Conservation (phyloP, 1,140 invertebrate species). For the Sycophila sp. region DNA sequence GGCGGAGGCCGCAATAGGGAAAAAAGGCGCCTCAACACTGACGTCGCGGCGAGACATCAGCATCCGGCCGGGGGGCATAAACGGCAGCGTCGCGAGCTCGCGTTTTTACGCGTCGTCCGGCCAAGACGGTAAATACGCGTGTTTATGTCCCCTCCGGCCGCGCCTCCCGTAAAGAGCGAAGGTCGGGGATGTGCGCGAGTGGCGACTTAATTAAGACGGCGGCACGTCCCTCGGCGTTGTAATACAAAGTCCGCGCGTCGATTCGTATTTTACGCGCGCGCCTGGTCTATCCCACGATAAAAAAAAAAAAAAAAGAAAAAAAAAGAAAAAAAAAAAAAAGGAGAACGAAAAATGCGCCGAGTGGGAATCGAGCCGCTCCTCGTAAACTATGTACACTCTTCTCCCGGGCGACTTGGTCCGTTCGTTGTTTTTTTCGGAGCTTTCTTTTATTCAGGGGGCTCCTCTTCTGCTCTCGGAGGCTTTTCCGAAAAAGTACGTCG, state of each 20-base stretch:
- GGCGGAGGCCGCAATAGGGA: too few species aligned
- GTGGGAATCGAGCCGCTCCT: conserved; percentile 23
- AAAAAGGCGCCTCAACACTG: too few species aligned
- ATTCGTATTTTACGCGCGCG: conserved; percentile 11
- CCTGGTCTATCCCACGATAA: not conserved
- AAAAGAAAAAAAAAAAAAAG: not conserved
- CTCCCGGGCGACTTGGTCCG: not conserved
- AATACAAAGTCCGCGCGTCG: not conserved
- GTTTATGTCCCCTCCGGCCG: conserved; percentile 16
- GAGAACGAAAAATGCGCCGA: not conserved
- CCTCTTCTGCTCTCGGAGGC: not conserved
- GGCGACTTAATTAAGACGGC: conserved; percentile 34
- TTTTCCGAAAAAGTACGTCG: not conserved
- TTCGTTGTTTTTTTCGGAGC: conserved; percentile 2
- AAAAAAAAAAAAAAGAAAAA: not conserved
- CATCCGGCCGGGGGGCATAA: not conserved
- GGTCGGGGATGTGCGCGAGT: conserved; percentile 5
- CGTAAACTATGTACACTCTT: conserved; percentile 23
- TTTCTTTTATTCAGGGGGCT: conserved; percentile 17
- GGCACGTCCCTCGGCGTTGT: not conserved
- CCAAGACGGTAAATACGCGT: conserved; percentile 24
- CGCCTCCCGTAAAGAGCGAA: conserved; percentile 11
- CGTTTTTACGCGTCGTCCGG: conserved; percentile 16
- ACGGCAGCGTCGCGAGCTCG: not conserved
- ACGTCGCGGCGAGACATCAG: too few species aligned